A percentile compares a stretch with the other conserved stretches of the same genome.
phyloP scores from a whole-genome alignment of 2,888 invertebrate genomes.

The Epirrita christyi region DNA sequence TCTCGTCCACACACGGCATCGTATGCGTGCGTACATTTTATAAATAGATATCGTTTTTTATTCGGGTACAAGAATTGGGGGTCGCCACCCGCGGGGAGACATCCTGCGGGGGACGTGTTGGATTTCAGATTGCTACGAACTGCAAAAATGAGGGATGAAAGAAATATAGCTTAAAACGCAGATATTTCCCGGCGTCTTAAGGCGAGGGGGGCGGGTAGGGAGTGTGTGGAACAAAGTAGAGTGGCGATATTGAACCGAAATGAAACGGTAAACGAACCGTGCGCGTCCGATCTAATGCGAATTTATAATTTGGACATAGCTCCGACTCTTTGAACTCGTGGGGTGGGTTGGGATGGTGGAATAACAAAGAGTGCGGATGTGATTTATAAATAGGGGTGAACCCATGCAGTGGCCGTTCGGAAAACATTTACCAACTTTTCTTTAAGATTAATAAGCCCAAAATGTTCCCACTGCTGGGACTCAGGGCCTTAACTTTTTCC shows the following conservation, averaged over 20 bases:
- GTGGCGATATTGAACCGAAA: slow-evolving; percentile 85
- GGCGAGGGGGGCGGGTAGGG: slow-evolving; percentile 70
- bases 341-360: slow-evolving; percentile 69
- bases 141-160: slow-evolving; percentile 86
- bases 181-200: slow-evolving; percentile 85
- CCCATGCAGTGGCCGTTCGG: slow-evolving; percentile 57
- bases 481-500: not conserved
- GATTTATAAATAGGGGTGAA: slow-evolving; percentile 75
- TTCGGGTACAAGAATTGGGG: slow-evolving; percentile 83
- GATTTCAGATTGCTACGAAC: slow-evolving; percentile 86
- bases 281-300: slow-evolving; percentile 85
- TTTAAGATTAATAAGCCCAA: not conserved
- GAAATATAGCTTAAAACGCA: slow-evolving; percentile 86
- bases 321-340: slow-evolving; percentile 79
- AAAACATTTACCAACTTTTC: slow-evolving; percentile 52
- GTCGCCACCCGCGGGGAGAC: slow-evolving; percentile 73
- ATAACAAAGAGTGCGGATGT: slow-evolving; percentile 78
- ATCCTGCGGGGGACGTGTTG: slow-evolving; percentile 83
- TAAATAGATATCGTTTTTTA: slow-evolving; percentile 85
- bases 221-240: slow-evolving; percentile 85
- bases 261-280: slow-evolving; percentile 85
- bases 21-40: slow-evolving; percentile 80
- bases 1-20: slow-evolving; percentile 70
- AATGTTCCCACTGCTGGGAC: not conserved
- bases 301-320: slow-evolving; percentile 85